Evolutionary conservation across 2,113 vertebrate species (phyloP).

Genomic region (Brachyistius frenatus): DNA sequence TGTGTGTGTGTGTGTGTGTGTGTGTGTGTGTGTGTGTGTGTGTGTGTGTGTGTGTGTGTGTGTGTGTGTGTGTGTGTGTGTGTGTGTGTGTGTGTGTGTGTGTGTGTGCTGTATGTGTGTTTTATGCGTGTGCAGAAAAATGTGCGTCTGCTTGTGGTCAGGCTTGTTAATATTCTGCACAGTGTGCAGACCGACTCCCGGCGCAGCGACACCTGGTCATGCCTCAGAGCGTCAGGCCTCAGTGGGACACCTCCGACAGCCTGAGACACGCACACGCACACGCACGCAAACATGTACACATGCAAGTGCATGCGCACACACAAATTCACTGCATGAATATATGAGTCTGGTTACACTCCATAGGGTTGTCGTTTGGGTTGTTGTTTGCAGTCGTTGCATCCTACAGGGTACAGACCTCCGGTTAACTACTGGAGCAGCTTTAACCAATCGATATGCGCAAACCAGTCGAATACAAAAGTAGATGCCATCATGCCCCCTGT

Average conservation of each 20-base stretch:
- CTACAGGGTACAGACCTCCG: too few species aligned
- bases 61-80: not conserved
- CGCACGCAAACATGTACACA: not conserved
- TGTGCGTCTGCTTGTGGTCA: conserved; percentile 23
- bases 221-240: conserved; percentile 67
- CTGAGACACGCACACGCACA: conserved; percentile 23
- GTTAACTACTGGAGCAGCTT: too few species aligned
- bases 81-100: not conserved
- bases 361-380: too few species aligned
- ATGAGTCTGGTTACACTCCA: too few species aligned
- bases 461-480: not conserved
- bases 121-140: conserved; percentile 1
- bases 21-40: too few species aligned
- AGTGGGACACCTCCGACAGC: conserved; percentile 55
- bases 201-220: conserved; percentile 74
- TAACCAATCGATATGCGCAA: not conserved
- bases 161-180: conserved; percentile 75
- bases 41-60: not conserved
- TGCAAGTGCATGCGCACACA: not conserved
- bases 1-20: too few species aligned
- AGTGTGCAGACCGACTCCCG: conserved; percentile 47
- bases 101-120: not conserved
- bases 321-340: not conserved
- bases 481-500: not conserved
- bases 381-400: too few species aligned